phyloP scores from a whole-genome alignment of 2,888 invertebrate species.

The Acleris sparsana region DNA sequence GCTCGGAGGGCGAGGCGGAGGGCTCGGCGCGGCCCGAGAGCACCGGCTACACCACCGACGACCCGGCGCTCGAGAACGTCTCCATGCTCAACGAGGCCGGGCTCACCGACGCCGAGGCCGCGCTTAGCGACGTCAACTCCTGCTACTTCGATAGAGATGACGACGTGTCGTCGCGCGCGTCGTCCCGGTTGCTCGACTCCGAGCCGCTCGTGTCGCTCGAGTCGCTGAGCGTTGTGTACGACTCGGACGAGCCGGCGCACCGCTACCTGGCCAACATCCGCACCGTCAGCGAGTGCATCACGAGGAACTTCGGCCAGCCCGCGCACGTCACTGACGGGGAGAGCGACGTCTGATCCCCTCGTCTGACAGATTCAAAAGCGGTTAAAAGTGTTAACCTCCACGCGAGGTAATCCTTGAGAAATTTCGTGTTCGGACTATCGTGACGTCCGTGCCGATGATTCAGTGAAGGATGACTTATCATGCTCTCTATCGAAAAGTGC shows the following conservation, averaged over 20 bases:
- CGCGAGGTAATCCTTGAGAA: neutral
- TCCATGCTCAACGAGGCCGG: conserved; percentile 94
- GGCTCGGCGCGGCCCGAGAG: conserved; percentile 84
- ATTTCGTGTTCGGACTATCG: conserved; percentile 14
- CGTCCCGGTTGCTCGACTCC: conserved; percentile 90
- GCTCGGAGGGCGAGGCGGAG: conserved; percentile 82
- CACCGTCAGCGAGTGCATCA: conserved; percentile 90
- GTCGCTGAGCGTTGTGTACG: conserved; percentile 92
- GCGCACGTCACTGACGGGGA: conserved; percentile 86
- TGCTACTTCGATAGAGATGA: conserved; percentile 89
- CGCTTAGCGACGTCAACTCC: conserved; percentile 93
- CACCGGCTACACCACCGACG: conserved; percentile 94
- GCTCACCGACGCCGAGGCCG: conserved; percentile 93
- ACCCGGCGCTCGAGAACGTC: conserved; percentile 92
- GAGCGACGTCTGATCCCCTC: conserved; percentile 84
- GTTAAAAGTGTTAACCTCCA: neutral
- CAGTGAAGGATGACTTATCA: conserved; percentile 44
- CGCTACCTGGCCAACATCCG: conserved; percentile 89
- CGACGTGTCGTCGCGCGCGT: conserved; percentile 92
- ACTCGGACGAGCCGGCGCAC: conserved; percentile 86
- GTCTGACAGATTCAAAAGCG: neutral
- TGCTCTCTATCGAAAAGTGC: conserved; percentile 65
- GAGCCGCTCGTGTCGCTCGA: conserved; percentile 90
- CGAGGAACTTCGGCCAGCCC: conserved; percentile 89
- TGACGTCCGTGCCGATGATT: conserved; percentile 2